phyloP scores from a whole-genome alignment of 2,113 vertebrate genomes.

The Agapornis roseicollis region DNA sequence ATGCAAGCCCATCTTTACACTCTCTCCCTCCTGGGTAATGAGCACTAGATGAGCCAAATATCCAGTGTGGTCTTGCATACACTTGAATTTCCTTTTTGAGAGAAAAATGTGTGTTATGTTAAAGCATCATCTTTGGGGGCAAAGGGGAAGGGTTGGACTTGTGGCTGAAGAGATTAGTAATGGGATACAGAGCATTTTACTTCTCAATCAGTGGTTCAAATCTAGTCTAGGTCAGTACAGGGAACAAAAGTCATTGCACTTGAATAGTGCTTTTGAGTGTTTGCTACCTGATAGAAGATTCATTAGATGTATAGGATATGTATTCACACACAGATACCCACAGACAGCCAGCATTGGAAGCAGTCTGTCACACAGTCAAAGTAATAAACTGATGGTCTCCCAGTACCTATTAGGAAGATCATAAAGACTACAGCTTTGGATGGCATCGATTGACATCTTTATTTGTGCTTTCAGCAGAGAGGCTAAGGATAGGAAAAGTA shows the following conservation, averaged over 20 bases:
- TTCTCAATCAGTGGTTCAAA: slow-evolving; percentile 44
- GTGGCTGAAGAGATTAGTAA: slow-evolving; percentile 43
- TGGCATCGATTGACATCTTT: background rate
- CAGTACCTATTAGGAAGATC: background rate
- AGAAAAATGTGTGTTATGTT: background rate
- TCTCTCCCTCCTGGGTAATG: slow-evolving; percentile 1
- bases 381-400: background rate
- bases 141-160: background rate
- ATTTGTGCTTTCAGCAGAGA: background rate
- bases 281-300: background rate
- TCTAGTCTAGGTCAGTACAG: background rate
- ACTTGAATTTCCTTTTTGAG: background rate
- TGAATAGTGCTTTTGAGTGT: background rate
- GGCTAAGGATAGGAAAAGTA: background rate
- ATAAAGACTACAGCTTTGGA: background rate
- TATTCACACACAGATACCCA: background rate
- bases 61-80: background rate
- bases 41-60: background rate
- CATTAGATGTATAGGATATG: background rate
- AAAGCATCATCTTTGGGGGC: background rate
- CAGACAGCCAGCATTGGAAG: background rate
- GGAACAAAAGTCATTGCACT: slow-evolving; percentile 1
- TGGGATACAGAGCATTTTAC: slow-evolving; percentile 11
- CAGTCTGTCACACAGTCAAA: background rate
- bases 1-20: background rate